These are phyloP conservation scores for Narcine bancroftii DNA, from an alignment of 2,113 vertebrate genomes.

Conservation along the genomic window DNA sequence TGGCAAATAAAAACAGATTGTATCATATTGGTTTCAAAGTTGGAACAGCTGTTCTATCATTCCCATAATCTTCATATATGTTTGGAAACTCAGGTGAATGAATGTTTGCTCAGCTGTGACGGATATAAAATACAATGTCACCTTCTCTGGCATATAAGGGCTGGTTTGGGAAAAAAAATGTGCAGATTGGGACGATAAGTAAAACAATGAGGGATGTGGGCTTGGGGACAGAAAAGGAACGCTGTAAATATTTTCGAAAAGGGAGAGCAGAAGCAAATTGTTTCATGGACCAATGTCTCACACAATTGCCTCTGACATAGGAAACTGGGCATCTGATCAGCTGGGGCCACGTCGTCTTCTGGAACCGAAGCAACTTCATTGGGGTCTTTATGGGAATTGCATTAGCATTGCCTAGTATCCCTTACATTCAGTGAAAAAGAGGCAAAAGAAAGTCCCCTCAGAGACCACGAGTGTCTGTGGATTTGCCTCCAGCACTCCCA, in stretches of 20 bases:
- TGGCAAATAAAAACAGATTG: not conserved
- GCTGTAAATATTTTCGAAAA: not conserved
- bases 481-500: too few species aligned
- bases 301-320: not conserved
- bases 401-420: too few species aligned
- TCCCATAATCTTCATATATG: not conserved
- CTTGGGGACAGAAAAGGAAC: not conserved
- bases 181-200: not conserved
- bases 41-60: not conserved
- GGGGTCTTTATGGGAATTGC: too few species aligned
- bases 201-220: not conserved
- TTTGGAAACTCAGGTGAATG: not conserved
- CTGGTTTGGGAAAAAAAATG: not conserved
- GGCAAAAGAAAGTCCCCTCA: too few species aligned
- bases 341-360: too few species aligned
- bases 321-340: not conserved
- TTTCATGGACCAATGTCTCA: not conserved
- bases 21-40: not conserved
- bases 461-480: too few species aligned
- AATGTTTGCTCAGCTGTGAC: not conserved
- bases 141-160: constrained; percentile 1
- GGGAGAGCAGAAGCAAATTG: not conserved
- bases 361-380: too few species aligned
- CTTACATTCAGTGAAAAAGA: too few species aligned
- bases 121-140: not conserved